Evolutionary conservation across 2,888 invertebrate genomes (phyloP).

Genomic region (Drosophila mercatorum): DNA sequence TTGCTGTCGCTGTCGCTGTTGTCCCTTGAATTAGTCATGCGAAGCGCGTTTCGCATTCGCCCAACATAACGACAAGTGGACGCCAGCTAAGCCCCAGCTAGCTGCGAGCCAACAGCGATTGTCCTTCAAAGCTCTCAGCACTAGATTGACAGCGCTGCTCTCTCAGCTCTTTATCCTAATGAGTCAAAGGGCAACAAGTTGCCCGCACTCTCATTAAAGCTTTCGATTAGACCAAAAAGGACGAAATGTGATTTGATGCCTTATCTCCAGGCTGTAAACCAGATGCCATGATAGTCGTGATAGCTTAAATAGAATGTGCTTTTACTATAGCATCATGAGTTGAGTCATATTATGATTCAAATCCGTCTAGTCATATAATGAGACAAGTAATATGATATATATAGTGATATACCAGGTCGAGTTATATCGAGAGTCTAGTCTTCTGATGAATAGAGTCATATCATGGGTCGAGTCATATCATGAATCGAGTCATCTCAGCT

Average conservation of each 20-base stretch:
- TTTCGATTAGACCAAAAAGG: not conserved
- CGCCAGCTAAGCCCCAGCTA: slow-evolving; percentile 29
- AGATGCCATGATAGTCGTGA: not conserved
- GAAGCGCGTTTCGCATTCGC: slow-evolving; percentile 54
- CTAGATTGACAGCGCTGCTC: not conserved
- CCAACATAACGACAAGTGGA: slow-evolving; percentile 30
- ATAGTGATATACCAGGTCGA: too few relatives aligned
- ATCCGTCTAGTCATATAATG: not conserved
- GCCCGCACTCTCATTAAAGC: not conserved
- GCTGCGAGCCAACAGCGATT: slow-evolving; percentile 29
- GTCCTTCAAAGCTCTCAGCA: slow-evolving; percentile 25
- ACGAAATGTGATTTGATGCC: not conserved
- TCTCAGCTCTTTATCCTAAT: slow-evolving; percentile 48
- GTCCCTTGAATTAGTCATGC: slow-evolving; percentile 62
- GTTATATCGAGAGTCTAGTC: too few relatives aligned
- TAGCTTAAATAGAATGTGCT: not conserved
- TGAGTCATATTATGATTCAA: not conserved
- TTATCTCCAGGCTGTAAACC: not conserved
- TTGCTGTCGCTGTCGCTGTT: slow-evolving; percentile 25
- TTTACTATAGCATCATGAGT: not conserved
- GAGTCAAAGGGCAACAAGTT: slow-evolving; percentile 28
- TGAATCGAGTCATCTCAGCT: not conserved
- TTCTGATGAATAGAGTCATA: too few relatives aligned
- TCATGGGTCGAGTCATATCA: not conserved
- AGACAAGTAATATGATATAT: not conserved